Conservation (phyloP, 2,113 vertebrate genomes). For the Saguinus imperator region DNA sequence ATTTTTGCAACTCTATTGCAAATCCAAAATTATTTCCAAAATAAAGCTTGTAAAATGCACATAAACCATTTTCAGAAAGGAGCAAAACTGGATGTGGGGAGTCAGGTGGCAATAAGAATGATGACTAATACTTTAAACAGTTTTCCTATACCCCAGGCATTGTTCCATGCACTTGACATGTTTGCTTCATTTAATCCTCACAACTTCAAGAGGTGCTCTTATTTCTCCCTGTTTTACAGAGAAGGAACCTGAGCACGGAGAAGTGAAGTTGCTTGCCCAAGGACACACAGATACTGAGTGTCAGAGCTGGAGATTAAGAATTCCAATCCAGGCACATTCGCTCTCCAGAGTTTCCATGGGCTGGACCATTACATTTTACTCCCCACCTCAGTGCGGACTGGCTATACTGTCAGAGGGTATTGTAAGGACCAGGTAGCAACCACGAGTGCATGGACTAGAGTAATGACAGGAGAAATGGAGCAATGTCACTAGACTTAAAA, state of each 20-base stretch:
- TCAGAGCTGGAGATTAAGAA: background rate
- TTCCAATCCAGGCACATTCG: background rate
- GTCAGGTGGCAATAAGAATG: background rate
- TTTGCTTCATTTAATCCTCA: background rate
- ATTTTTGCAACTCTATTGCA: background rate
- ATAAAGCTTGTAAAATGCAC: background rate
- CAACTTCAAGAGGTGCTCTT: background rate
- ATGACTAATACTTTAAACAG: background rate
- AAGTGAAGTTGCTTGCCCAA: background rate
- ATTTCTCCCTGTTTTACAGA: background rate
- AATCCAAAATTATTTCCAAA: constrained; percentile 15
- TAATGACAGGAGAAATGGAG: background rate
- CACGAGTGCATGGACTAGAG: background rate
- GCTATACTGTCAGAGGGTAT: background rate
- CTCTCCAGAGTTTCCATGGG: background rate
- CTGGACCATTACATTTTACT: background rate
- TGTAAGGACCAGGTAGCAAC: background rate
- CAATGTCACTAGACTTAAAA: too few species aligned
- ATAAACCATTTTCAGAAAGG: background rate
- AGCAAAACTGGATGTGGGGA: background rate
- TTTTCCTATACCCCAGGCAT: background rate
- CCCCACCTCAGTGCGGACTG: background rate
- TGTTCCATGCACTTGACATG: background rate
- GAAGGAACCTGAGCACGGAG: background rate
- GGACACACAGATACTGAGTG: background rate